These are phyloP conservation scores for Albula goreensis DNA, from an alignment of 2,113 vertebrate genomes.

Conservation along the genomic window DNA sequence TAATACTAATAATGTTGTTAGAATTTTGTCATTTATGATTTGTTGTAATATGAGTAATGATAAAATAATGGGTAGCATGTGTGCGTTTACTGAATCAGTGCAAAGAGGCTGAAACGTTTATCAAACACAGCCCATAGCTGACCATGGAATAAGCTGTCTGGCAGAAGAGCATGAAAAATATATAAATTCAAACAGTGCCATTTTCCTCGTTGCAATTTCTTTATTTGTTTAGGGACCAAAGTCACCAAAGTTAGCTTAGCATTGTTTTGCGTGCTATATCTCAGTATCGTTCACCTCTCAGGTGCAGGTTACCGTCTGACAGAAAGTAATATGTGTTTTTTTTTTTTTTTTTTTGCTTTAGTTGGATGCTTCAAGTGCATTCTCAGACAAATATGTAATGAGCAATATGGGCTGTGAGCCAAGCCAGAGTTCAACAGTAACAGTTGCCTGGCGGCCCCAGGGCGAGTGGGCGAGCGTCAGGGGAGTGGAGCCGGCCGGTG, in stretches of 20 bases:
- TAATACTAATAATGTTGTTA: not conserved
- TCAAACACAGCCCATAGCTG: not conserved
- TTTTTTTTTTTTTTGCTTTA: not conserved
- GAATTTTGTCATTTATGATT: not conserved
- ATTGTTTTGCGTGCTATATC: not conserved
- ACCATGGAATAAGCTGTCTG: too few species aligned
- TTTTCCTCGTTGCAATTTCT: not conserved
- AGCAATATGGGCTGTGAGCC: not conserved
- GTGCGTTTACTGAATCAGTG: not conserved
- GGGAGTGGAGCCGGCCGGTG: too few species aligned
- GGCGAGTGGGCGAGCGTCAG: too few species aligned
- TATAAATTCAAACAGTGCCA: not conserved
- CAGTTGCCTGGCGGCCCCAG: too few species aligned
- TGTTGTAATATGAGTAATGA: too few species aligned
- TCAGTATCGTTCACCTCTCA: not conserved
- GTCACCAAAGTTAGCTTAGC: not conserved
- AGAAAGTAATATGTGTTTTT: not conserved
- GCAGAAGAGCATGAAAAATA: not conserved
- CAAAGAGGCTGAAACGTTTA: not conserved
- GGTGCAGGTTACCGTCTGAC: not conserved
- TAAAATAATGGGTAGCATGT: not conserved
- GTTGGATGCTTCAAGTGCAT: not conserved
- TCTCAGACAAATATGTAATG: not conserved
- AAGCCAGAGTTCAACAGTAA: not conserved
- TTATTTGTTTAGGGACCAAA: not conserved